These are phyloP conservation scores for Epsilonema sp. DNA, from an alignment of 2,888 invertebrate genomes.

Conservation along the genomic window DNA sequence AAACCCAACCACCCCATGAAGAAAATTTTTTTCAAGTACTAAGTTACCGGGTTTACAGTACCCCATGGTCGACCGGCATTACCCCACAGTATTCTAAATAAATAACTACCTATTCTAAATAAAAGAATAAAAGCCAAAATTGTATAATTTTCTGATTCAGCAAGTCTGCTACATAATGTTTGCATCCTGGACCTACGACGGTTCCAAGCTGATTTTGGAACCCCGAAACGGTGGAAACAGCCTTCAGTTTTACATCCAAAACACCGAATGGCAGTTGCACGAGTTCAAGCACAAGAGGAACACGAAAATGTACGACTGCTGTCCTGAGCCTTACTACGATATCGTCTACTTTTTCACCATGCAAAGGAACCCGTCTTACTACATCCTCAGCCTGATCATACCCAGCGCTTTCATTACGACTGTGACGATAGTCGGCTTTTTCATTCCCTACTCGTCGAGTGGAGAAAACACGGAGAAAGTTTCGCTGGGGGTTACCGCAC, in stretches of 20 bases:
- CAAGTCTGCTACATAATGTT: slow-evolving; percentile 9
- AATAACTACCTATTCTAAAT: too few relatives aligned
- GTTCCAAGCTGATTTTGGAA: slow-evolving; percentile 5
- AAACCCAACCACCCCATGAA: too few relatives aligned
- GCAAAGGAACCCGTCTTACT: slow-evolving; percentile 25
- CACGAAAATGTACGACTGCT: slow-evolving; percentile 19
- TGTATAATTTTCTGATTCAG: neutral
- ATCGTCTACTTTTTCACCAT: slow-evolving; percentile 25
- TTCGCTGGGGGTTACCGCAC: slow-evolving; percentile 7
- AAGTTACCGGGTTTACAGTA: neutral
- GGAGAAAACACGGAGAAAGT: slow-evolving; percentile 27
- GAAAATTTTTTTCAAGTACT: too few relatives aligned
- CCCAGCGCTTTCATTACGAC: slow-evolving; percentile 26
- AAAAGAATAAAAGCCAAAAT: neutral
- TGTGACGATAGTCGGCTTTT: slow-evolving; percentile 26
- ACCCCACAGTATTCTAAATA: too few relatives aligned
- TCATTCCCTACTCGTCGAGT: slow-evolving; percentile 24
- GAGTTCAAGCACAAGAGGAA: slow-evolving; percentile 1
- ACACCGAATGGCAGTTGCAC: slow-evolving; percentile 9
- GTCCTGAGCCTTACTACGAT: slow-evolving; percentile 24
- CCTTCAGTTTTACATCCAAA: slow-evolving; percentile 9
- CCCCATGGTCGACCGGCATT: too few relatives aligned
- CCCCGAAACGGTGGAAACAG: slow-evolving; percentile 9
- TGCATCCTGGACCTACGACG: slow-evolving; percentile 10
- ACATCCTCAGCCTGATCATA: slow-evolving; percentile 21